phyloP scores from a whole-genome alignment of 2,797 vertebrate species.

The Poecilia picta region DNA sequence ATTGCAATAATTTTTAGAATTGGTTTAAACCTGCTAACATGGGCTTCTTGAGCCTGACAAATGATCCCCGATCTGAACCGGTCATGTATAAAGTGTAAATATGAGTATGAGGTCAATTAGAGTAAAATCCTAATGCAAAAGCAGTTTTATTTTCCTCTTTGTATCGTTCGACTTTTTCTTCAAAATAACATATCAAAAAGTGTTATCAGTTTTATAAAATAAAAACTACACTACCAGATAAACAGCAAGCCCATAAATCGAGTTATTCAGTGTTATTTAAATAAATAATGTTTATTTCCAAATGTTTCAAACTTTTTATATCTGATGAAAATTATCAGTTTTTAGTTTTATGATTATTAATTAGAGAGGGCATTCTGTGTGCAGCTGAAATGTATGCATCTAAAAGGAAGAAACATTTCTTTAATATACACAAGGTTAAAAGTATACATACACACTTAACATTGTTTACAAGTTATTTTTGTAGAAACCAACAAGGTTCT shows the following conservation, averaged over 20 bases:
- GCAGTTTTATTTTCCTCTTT: constrained; percentile 60
- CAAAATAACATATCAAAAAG: constrained; percentile 58
- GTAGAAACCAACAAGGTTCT: background rate
- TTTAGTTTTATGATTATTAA: background rate
- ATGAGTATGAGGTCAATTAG: constrained; percentile 32
- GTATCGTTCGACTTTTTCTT: constrained; percentile 56
- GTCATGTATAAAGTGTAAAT: constrained; percentile 56
- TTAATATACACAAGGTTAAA: background rate
- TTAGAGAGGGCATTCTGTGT: background rate
- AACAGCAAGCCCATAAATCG: constrained; percentile 35
- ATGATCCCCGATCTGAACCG: constrained; percentile 35
- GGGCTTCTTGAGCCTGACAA: constrained; percentile 39
- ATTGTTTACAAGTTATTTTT: background rate
- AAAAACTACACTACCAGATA: constrained; percentile 22
- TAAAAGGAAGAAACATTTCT: background rate
- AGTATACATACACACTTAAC: background rate
- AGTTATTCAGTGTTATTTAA: constrained; percentile 56
- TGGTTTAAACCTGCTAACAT: constrained; percentile 36
- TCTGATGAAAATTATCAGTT: constrained; percentile 19
- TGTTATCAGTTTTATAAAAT: constrained; percentile 22
- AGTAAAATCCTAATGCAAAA: constrained; percentile 36
- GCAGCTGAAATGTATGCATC: background rate
- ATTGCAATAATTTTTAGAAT: constrained; percentile 20
- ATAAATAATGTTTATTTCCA: constrained; percentile 59
- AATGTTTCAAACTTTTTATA: constrained; percentile 52